Conservation (phyloP, 2,888 invertebrate species). For the Mystacides longicornis region DNA sequence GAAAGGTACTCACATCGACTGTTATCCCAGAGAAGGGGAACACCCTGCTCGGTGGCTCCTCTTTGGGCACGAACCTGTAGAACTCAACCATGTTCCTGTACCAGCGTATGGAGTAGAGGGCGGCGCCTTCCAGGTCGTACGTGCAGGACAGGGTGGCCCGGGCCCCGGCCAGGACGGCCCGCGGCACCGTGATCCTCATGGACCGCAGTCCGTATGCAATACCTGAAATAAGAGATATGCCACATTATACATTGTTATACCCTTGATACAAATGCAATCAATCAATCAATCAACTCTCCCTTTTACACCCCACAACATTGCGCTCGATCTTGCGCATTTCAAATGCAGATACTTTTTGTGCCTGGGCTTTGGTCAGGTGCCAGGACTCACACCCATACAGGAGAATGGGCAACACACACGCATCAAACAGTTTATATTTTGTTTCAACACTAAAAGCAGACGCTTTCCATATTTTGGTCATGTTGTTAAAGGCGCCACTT, state of each 20-base stretch:
- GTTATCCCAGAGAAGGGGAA: conserved; percentile 62
- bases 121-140: conserved; percentile 54
- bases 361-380: too few relatives aligned
- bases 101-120: conserved; percentile 71
- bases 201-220: conserved; percentile 41
- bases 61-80: conserved; percentile 68
- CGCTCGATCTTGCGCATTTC: too few relatives aligned
- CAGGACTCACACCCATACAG: too few relatives aligned
- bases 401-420: too few relatives aligned
- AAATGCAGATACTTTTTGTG: too few relatives aligned
- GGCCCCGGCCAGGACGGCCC: conserved; percentile 47
- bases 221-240: conserved; percentile 31
- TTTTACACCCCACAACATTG: too few relatives aligned
- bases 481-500: too few relatives aligned
- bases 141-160: conserved; percentile 48
- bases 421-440: too few relatives aligned
- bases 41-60: conserved; percentile 61
- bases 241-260: neutral
- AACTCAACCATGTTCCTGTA: conserved; percentile 68
- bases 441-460: too few relatives aligned
- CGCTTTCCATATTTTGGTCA: too few relatives aligned
- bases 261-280: too few relatives aligned
- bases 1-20: conserved; percentile 60
- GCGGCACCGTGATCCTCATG: conserved; percentile 47
- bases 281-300: too few relatives aligned